phyloP scores from a whole-genome alignment of 2,888 invertebrate species.

The Pseudococcus viburni region DNA sequence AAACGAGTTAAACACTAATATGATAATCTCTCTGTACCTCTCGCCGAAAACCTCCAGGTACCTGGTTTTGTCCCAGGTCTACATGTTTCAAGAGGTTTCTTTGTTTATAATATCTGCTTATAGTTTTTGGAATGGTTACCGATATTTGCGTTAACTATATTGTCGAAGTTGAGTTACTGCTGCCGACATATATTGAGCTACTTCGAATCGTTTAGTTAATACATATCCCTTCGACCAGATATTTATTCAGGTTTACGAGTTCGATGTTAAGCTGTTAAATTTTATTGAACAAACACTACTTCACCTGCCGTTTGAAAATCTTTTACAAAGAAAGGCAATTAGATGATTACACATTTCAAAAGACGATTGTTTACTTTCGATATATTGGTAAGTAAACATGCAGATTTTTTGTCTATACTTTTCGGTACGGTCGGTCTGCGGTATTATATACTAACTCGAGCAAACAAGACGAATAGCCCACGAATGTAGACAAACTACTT shows the following conservation, averaged over 20 bases:
- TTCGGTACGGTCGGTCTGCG: background rate
- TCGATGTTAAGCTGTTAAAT: conserved; percentile 64
- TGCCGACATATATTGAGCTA: conserved; percentile 51
- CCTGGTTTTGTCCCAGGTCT: background rate
- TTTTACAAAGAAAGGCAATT: conserved; percentile 66
- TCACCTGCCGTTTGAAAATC: conserved; percentile 64
- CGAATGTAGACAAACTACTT: conserved; percentile 36
- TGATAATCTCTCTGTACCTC: conserved; percentile 6
- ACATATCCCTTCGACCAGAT: conserved; percentile 18
- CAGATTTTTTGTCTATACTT: conserved; percentile 42
- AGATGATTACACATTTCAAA: conserved; percentile 65
- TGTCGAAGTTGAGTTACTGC: conserved; percentile 2
- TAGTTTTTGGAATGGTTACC: conserved; percentile 41
- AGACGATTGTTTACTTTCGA: conserved; percentile 61
- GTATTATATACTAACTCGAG: conserved; percentile 13
- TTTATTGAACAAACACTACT: conserved; percentile 62
- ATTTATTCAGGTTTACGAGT: conserved; percentile 65
- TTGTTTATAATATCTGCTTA: conserved; percentile 39
- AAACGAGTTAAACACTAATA: conserved; percentile 17
- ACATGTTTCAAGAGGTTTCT: conserved; percentile 29
- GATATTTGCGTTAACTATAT: conserved; percentile 50
- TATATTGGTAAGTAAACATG: conserved; percentile 60
- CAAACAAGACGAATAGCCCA: conserved; percentile 47
- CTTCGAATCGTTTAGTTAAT: conserved; percentile 36
- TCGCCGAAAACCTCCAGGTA: background rate